A percentile compares a stretch with the other conserved stretches of the same genome.
Conservation (phyloP, 2,113 vertebrate species). For the Tiliqua scincoides region DNA sequence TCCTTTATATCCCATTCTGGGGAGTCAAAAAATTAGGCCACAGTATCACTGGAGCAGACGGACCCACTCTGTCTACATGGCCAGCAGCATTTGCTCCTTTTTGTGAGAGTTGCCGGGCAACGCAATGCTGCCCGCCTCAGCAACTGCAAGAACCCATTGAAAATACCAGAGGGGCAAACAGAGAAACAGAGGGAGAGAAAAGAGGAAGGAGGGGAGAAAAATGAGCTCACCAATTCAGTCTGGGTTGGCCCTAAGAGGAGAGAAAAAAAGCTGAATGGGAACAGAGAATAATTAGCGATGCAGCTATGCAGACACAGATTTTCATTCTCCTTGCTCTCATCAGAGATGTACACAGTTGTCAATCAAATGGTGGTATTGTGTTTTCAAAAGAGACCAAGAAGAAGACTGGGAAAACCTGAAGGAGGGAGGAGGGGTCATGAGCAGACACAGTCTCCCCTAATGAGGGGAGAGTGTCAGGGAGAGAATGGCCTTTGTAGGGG, state of each 20-base stretch:
- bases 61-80: slow-evolving; percentile 66
- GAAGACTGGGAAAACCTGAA: neutral
- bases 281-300: slow-evolving; percentile 46
- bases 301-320: slow-evolving; percentile 3
- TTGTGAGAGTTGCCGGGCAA: slow-evolving; percentile 74
- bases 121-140: slow-evolving; percentile 71
- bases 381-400: neutral
- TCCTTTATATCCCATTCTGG: slow-evolving; percentile 67
- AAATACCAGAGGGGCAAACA: slow-evolving; percentile 36
- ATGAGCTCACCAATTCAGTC: slow-evolving; percentile 61
- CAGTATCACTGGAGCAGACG: slow-evolving; percentile 66
- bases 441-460: neutral
- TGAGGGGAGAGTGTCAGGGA: neutral
- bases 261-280: slow-evolving; percentile 32
- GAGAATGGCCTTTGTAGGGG: neutral
- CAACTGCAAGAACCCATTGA: slow-evolving; percentile 67
- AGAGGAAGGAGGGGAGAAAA: slow-evolving; percentile 37
- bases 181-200: slow-evolving; percentile 43
- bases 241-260: slow-evolving; percentile 55
- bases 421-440: neutral
- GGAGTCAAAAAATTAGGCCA: slow-evolving; percentile 71
- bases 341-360: neutral
- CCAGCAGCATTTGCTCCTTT: slow-evolving; percentile 59
- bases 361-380: neutral
- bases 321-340: slow-evolving; percentile 8